Percentiles rank a stretch among this genome's conserved stretches.
These are phyloP conservation scores for Ormyrus pomaceus DNA, from an alignment of 2,888 invertebrate species.

Conservation along the genomic window DNA sequence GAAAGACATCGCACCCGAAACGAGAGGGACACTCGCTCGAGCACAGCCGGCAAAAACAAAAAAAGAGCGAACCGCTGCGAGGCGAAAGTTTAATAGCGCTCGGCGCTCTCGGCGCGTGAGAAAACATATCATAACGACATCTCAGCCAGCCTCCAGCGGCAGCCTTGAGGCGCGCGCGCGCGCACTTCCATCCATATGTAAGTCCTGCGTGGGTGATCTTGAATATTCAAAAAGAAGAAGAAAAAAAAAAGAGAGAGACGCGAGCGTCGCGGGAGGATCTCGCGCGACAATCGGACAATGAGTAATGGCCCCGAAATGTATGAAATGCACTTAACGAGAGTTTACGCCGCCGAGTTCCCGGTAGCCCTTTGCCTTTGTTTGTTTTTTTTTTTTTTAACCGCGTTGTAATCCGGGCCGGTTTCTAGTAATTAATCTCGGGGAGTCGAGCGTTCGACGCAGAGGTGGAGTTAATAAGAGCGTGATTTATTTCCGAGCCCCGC, in stretches of 20 bases:
- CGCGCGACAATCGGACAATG: conserved; percentile 55
- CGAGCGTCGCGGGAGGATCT: conserved; percentile 52
- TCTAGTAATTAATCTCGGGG: too few species aligned
- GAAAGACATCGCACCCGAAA: too few species aligned
- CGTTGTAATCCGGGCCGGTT: too few species aligned
- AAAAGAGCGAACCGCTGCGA: neutral
- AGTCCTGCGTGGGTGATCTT: conserved; percentile 67
- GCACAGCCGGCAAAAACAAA: neutral
- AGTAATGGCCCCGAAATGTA: conserved; percentile 35
- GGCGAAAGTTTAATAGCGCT: conserved; percentile 41
- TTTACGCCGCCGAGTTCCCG: too few species aligned
- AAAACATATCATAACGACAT: conserved; percentile 47
- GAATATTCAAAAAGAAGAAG: conserved; percentile 68
- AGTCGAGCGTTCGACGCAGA: too few species aligned
- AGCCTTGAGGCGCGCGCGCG: conserved; percentile 21
- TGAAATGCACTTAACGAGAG: neutral
- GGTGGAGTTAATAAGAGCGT: too few species aligned
- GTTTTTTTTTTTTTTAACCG: too few species aligned
- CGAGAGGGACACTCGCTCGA: too few species aligned
- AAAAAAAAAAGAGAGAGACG: conserved; percentile 6
- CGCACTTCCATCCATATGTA: conserved; percentile 38
- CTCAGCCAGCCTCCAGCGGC: conserved; percentile 29
- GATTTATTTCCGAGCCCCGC: too few species aligned
- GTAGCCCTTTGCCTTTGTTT: too few species aligned
- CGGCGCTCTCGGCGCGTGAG: conserved; percentile 24